phyloP scores from a whole-genome alignment of 2,797 vertebrate genomes.

The Acipenser transmontanus region DNA sequence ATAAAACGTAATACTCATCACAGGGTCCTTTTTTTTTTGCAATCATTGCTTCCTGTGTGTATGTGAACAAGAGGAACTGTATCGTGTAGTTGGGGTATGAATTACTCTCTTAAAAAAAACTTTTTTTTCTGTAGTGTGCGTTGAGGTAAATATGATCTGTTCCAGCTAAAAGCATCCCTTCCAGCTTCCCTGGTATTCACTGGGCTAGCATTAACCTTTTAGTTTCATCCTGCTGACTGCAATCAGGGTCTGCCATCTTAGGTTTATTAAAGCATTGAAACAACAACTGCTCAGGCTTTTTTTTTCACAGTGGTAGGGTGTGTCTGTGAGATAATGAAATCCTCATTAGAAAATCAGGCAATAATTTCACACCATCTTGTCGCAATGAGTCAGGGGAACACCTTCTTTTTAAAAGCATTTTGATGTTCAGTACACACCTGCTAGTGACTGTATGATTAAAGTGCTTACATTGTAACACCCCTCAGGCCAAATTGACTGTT shows the following conservation, averaged over 20 bases:
- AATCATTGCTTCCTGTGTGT: not conserved
- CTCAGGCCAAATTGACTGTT: slow-evolving; percentile 55
- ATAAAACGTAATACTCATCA: slow-evolving; percentile 1
- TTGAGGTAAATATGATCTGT: slow-evolving; percentile 43
- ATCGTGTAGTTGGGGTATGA: slow-evolving; percentile 21
- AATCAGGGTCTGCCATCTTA: slow-evolving; percentile 64
- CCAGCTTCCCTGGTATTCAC: slow-evolving; percentile 41
- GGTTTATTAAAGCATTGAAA: slow-evolving; percentile 58
- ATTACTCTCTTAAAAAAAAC: slow-evolving; percentile 23
- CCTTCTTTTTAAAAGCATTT: slow-evolving; percentile 44
- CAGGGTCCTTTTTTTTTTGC: not conserved
- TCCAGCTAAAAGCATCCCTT: slow-evolving; percentile 37
- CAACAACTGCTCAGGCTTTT: slow-evolving; percentile 56
- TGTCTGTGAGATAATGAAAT: slow-evolving; percentile 48
- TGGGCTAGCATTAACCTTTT: slow-evolving; percentile 53
- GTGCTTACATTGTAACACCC: slow-evolving; percentile 52
- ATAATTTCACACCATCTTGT: slow-evolving; percentile 48
- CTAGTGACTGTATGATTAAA: slow-evolving; percentile 51
- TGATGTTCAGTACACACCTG: slow-evolving; percentile 50
- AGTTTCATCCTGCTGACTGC: slow-evolving; percentile 57
- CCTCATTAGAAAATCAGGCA: slow-evolving; percentile 46
- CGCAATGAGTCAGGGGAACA: slow-evolving; percentile 39
- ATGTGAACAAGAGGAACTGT: slow-evolving; percentile 19
- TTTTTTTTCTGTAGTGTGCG: slow-evolving; percentile 22
- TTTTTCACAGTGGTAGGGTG: slow-evolving; percentile 34